Evolutionary conservation across 2,888 invertebrate species (phyloP).

Genomic region (Drymonia ruficornis): DNA sequence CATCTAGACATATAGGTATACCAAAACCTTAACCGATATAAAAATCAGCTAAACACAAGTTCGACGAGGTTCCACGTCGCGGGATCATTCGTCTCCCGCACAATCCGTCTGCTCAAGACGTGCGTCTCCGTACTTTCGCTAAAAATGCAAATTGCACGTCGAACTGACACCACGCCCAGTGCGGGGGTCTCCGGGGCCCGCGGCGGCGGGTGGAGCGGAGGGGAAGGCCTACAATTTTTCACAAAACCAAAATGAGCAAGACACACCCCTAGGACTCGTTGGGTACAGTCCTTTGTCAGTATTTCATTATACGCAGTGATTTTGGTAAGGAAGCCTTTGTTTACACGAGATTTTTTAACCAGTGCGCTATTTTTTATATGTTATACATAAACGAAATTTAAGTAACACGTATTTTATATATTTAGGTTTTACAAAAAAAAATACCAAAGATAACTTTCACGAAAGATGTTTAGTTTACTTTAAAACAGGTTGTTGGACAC

Average conservation of each 20-base stretch:
- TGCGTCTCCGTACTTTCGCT: constrained; percentile 77
- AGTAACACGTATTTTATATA: too few species aligned
- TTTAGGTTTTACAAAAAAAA: too few species aligned
- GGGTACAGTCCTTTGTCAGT: constrained; percentile 54
- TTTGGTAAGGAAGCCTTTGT: constrained; percentile 44
- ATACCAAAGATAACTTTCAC: too few species aligned
- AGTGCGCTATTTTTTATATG: too few species aligned
- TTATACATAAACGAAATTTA: too few species aligned
- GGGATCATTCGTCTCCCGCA: constrained; percentile 73
- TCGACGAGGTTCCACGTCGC: constrained; percentile 53
- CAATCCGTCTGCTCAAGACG: constrained; percentile 76
- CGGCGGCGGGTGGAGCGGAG: constrained; percentile 47
- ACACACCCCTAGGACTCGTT: constrained; percentile 70
- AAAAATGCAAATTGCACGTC: constrained; percentile 80
- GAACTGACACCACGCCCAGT: constrained; percentile 76
- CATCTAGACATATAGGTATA: not conserved
- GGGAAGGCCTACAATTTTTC: constrained; percentile 70
- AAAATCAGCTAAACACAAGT: constrained; percentile 42
- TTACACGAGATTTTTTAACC: too few species aligned
- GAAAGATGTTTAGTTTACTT: too few species aligned
- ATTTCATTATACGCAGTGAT: constrained; percentile 60
- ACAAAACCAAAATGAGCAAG: constrained; percentile 75
- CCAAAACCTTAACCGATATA: constrained; percentile 14
- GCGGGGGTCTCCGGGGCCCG: constrained; percentile 53
- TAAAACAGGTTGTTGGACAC: too few species aligned